Percentiles rank a stretch among this genome's conserved stretches.
Evolutionary conservation across 2,113 vertebrate species (phyloP).

Genomic region (Fukomys damarensis): DNA sequence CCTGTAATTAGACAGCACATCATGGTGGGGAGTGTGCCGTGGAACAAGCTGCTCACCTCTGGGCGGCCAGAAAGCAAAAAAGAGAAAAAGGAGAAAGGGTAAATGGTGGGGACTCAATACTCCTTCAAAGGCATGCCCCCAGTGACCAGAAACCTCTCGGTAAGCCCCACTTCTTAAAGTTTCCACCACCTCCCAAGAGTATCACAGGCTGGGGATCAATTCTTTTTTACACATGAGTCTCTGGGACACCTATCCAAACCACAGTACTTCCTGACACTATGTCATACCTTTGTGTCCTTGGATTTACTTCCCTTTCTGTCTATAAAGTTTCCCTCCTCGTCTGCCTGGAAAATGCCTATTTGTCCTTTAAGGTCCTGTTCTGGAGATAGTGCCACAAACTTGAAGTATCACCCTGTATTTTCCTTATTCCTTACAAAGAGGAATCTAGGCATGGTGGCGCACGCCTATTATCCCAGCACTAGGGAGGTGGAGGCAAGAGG

Average conservation of each 20-base stretch:
- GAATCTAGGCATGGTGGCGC: no score
- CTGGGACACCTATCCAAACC: not conserved
- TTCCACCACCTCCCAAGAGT: no score
- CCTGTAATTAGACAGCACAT: not conserved
- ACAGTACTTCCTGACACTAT: not conserved
- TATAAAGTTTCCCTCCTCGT: not conserved
- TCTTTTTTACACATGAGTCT: not conserved
- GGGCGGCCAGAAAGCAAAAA: not conserved
- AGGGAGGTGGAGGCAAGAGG: no score
- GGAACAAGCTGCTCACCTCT: no score
- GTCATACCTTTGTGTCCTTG: not conserved
- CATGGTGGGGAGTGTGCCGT: not conserved
- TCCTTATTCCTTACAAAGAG: conserved; percentile 25
- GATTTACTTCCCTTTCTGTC: not conserved
- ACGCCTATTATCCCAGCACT: no score
- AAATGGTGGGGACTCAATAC: not conserved
- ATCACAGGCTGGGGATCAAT: no score
- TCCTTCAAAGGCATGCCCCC: not conserved
- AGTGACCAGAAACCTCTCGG: not conserved
- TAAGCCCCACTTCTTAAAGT: not conserved
- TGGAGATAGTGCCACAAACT: conserved; percentile 31
- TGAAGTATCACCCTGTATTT: not conserved
- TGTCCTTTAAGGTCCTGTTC: conserved; percentile 23
- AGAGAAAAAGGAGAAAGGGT: not conserved
- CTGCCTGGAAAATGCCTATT: not conserved